Conservation (phyloP, 2,113 vertebrate species). For the Platycercus adscitus region DNA sequence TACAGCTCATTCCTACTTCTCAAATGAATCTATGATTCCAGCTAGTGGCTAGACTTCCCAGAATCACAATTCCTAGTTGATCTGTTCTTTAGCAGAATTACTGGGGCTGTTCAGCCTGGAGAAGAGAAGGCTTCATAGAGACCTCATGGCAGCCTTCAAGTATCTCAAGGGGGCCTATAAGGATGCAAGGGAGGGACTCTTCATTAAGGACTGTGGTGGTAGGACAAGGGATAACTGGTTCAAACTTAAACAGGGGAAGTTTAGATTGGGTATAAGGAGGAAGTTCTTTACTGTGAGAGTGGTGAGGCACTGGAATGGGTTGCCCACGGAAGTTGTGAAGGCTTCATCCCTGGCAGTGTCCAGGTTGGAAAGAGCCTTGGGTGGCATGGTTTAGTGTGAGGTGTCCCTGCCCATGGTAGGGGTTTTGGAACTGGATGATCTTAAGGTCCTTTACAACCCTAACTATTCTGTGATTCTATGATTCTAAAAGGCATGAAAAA, state of each 20-base stretch:
- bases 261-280: not conserved
- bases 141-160: not conserved
- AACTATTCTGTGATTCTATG: too few species aligned
- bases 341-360: not conserved
- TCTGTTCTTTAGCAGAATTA: not conserved
- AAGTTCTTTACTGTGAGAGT: not conserved
- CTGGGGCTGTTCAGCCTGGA: not conserved
- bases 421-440: not conserved
- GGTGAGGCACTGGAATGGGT: not conserved
- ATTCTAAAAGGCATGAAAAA: not conserved
- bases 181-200: not conserved
- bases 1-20: too few species aligned
- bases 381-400: not conserved
- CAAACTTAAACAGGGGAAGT: not conserved
- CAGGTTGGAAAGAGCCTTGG: not conserved
- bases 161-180: not conserved
- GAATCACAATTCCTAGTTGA: not conserved
- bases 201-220: not conserved
- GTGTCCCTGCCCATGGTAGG: not conserved
- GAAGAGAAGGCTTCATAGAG: not conserved
- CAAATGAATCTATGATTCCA: too few species aligned
- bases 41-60: not conserved
- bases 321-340: not conserved
- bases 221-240: not conserved
- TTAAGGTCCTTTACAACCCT: not conserved